A percentile compares a stretch with the other conserved stretches of the same genome.
These are phyloP conservation scores for Tholera decimalis DNA, from an alignment of 2,888 invertebrate genomes.

Conservation along the genomic window DNA sequence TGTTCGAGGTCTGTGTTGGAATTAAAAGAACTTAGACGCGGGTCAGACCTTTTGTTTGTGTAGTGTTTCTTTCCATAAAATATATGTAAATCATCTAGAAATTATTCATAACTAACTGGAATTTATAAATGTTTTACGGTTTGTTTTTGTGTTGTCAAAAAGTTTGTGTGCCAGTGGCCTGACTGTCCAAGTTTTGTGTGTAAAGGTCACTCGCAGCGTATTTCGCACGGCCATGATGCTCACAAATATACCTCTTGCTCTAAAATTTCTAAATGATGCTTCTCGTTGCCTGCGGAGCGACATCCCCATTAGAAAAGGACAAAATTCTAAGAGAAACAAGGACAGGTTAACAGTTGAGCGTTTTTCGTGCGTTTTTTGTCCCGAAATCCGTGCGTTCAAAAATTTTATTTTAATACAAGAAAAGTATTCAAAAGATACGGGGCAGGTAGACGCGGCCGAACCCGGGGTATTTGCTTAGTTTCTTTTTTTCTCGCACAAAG, in stretches of 20 bases:
- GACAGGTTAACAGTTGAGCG: conserved; percentile 79
- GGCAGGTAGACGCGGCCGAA: conserved; percentile 86
- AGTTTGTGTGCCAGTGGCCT: conserved; percentile 64
- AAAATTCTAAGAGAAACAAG: conserved; percentile 66
- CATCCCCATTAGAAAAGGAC: conserved; percentile 81
- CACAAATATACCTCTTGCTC: conserved; percentile 72
- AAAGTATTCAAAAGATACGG: conserved; percentile 90
- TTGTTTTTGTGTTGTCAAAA: conserved; percentile 72
- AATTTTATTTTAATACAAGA: conserved; percentile 91
- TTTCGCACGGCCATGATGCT: conserved; percentile 64
- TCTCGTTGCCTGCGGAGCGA: conserved; percentile 73
- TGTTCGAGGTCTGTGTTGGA: conserved; percentile 82
- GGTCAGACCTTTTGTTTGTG: conserved; percentile 83
- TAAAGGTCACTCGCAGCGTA: conserved; percentile 61
- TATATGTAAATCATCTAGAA: conserved; percentile 86
- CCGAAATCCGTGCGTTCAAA: conserved; percentile 87
- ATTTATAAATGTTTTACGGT: conserved; percentile 84
- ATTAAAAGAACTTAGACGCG: conserved; percentile 85
- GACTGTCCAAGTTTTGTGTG: conserved; percentile 41
- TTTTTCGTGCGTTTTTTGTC: conserved; percentile 90
- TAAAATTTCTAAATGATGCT: conserved; percentile 80
- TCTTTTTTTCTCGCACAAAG: conserved; percentile 86
- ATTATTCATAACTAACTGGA: conserved; percentile 88
- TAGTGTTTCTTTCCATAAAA: conserved; percentile 80
- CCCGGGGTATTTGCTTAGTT: conserved; percentile 89